Base-by-base conservation (phyloP, 2,888 invertebrate genomes). In the Sepiola atlantica region DNA sequence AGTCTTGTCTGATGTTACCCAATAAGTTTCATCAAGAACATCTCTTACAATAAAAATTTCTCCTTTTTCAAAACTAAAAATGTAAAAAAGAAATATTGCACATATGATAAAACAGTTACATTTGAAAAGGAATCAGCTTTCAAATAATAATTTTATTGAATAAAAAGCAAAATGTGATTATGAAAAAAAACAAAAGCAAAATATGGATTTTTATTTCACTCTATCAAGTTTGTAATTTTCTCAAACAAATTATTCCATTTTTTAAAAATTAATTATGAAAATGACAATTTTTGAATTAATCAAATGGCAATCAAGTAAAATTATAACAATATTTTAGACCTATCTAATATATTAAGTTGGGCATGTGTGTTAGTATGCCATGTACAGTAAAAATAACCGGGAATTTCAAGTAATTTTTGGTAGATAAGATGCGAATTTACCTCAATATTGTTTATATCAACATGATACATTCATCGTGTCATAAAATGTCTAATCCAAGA, bases 21-120 rank as follows among this genome's bases (percentile, higher is more conserved):
- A 99, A 90, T 99, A 99, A 94, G 99, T 99, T 96, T 99, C 99
- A 32, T 99, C 99, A 98, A 99, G 98, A 97, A 99, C 99, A 97
- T 99, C 99, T 97, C 99, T 99, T 61, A 99, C 98, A 97, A 99
- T 99, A 97, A 99, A 99, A 96, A 99, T 99, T 97, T 99, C 99
- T 24, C 99, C 99, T 97, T 97, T 97, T 95, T 96, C 96, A 96
- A 97, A 97, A 95, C 97, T 97, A 18, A 93, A 92, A 16, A 45
- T 2, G 45, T 20, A 54, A 92, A 92, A 92, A 92, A 61, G n/a
- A n/a, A n/a, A n/a, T n/a, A 77, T 21, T 1, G 35, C 14, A 35
- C 1, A 35, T 21, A 35, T 35, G 32, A 32, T 18, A 21, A 91
- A 35, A 91, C 12, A 32, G 20, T 10, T 8, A n/a, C 8, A 32